These are phyloP conservation scores for Stomatorhinus ivindoensis DNA, from an alignment of 2,113 vertebrate genomes.

Conservation along the genomic window DNA sequence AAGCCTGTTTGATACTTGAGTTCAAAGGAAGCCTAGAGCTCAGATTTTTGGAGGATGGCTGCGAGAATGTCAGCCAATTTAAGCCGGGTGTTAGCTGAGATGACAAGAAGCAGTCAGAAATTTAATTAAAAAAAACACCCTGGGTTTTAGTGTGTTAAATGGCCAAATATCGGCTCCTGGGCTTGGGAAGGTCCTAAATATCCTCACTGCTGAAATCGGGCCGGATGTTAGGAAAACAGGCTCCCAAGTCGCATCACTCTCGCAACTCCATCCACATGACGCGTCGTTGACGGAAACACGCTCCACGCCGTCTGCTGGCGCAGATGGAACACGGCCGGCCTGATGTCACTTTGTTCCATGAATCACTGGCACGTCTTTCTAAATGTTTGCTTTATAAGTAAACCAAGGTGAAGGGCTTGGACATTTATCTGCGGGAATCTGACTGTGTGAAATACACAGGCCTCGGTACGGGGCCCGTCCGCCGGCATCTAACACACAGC, in stretches of 20 bases:
- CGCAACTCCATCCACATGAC: neutral
- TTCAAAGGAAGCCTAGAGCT: neutral
- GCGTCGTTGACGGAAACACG: neutral
- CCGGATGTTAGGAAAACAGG: neutral
- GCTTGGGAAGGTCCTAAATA: neutral
- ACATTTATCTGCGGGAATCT: slow-evolving; percentile 4
- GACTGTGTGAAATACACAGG: neutral
- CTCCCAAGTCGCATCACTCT: neutral
- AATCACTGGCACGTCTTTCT: neutral
- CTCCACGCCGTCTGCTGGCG: neutral
- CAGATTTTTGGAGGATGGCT: neutral
- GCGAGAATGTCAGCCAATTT: neutral
- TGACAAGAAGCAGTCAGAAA: neutral
- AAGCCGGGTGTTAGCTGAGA: neutral
- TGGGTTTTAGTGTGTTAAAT: neutral
- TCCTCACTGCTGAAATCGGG: neutral
- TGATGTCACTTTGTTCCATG: neutral
- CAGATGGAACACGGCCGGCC: neutral
- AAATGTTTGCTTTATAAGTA: neutral
- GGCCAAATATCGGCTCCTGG: neutral
- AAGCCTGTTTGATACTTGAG: too few relatives aligned
- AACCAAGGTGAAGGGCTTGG: neutral
- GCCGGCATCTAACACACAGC: neutral
- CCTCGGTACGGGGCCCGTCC: neutral
- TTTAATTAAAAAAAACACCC: neutral